Evolutionary conservation across 2,113 vertebrate species (phyloP).

Genomic region (Lagopus muta): DNA sequence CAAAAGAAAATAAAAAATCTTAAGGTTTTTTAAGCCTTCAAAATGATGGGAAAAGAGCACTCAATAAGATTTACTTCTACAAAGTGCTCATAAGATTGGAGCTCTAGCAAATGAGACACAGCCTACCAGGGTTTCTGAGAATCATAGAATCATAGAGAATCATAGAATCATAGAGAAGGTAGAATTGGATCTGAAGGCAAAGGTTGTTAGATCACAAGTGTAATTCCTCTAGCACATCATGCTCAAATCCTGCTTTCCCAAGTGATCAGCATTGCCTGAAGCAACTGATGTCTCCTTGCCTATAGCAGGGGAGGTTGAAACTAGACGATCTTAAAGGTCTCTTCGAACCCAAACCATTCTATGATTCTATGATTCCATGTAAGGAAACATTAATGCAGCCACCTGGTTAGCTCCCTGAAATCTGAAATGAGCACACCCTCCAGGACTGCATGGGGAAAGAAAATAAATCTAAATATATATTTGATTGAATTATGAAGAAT

Average conservation of each 20-base stretch:
- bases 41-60: constrained; percentile 7
- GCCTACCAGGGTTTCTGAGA: background rate
- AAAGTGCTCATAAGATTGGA: background rate
- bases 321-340: too few relatives aligned
- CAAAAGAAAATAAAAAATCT: background rate
- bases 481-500: background rate
- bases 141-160: too few relatives aligned
- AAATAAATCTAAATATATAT: background rate
- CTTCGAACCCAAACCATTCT: too few relatives aligned
- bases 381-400: background rate
- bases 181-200: constrained; percentile 25
- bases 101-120: background rate
- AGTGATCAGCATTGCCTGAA: background rate
- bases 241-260: background rate
- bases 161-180: background rate
- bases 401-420: constrained; percentile 16
- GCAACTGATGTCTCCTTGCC: background rate
- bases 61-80: background rate
- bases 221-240: background rate
- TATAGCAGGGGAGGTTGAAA: too few relatives aligned
- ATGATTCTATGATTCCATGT: background rate
- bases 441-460: background rate
- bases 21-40: background rate
- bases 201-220: background rate
- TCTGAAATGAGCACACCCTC: background rate